Base-by-base conservation (phyloP, 2,888 invertebrate genomes). In the Hydrotaea diabolus region DNA sequence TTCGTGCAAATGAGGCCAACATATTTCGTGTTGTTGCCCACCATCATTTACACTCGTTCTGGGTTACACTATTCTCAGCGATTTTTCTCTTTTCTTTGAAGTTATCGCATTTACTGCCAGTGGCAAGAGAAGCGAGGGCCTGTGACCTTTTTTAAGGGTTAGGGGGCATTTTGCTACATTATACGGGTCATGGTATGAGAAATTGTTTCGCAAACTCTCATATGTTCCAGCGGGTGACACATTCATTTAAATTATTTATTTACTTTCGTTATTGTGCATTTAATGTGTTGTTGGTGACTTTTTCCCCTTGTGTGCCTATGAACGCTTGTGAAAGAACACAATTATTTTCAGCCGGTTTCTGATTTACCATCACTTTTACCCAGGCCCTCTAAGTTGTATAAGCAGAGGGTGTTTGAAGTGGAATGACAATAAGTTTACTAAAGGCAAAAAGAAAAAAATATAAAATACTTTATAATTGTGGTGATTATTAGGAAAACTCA, bases 161-260 rank as follows among this genome's bases (percentile, higher is more conserved):
- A 13, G 43, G 4, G 15, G 9, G 43, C 2, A 11, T 49, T 49
- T 49, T n/a, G n/a, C 49, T 13, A 15, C n/a, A n/a, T 2, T 13
- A 43, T 43, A 13, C 13, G 13, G 43, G 43, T 43, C 43, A 43
- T 49, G 15, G n/a, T n/a, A n/a, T 21, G 55, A 17, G 21, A 55
- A 55, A 55, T 9, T 55, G 55, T 55, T 55, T 55, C 0, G 49
- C 11, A 21, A 55, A 55, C 21, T 55, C 55, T 55, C 55, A 8
- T 55, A 55, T 21, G 55, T 55, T 55, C 5, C 55, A 21, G 21
- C 0, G 55, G 55, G 21, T n/a, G 55, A 55, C 55, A 55, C 2
- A 2, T 55, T 55, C 23, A 55, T 55, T 55, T 55, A 55, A 55
- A 21, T 55, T 21, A 55, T 55, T 55, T 21, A 55, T 55, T 55